A percentile compares a stretch with the other conserved stretches of the same genome.
phyloP scores from a whole-genome alignment of 1,140 invertebrate species.

The Atta cephalotes region DNA sequence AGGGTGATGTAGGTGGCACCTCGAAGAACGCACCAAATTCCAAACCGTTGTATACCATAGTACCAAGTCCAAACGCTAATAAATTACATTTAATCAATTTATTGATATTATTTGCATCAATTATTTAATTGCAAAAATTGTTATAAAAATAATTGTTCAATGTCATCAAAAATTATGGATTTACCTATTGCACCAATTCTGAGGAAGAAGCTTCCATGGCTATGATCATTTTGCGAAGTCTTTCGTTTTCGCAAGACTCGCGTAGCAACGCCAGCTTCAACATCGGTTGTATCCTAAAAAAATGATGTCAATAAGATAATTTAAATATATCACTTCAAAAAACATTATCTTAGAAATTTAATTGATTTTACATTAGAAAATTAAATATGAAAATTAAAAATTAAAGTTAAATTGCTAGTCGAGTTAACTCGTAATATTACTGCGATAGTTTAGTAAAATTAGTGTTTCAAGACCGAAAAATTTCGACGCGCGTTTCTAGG shows the following conservation, averaged over 20 bases:
- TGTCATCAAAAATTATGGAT: constrained; percentile 53
- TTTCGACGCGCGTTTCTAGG: too few relatives aligned
- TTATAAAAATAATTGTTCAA: not conserved
- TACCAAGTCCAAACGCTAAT: constrained; percentile 97
- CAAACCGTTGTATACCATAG: constrained; percentile 98
- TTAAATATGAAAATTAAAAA: too few relatives aligned
- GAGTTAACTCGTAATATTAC: too few relatives aligned
- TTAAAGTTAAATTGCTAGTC: too few relatives aligned
- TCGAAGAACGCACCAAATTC: constrained; percentile 98
- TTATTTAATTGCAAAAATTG: not conserved
- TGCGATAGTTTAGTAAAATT: too few relatives aligned
- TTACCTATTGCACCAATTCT: constrained; percentile 98
- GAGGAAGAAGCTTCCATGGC: constrained; percentile 98
- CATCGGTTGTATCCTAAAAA: constrained; percentile 87
- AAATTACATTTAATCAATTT: constrained; percentile 7
- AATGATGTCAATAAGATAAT: constrained; percentile 1
- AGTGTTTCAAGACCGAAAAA: too few relatives aligned
- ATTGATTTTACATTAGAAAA: not conserved
- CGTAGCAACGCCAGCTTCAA: constrained; percentile 90
- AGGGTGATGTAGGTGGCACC: constrained; percentile 94
- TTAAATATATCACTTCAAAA: not conserved
- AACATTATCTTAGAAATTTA: not conserved
- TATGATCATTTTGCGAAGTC: constrained; percentile 96
- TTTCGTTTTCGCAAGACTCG: constrained; percentile 92
- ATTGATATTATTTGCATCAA: not conserved